These are phyloP conservation scores for Bolinopsis microptera DNA, from an alignment of 37 sponge, comb jelly and placozoan genomes.

Conservation along the genomic window DNA sequence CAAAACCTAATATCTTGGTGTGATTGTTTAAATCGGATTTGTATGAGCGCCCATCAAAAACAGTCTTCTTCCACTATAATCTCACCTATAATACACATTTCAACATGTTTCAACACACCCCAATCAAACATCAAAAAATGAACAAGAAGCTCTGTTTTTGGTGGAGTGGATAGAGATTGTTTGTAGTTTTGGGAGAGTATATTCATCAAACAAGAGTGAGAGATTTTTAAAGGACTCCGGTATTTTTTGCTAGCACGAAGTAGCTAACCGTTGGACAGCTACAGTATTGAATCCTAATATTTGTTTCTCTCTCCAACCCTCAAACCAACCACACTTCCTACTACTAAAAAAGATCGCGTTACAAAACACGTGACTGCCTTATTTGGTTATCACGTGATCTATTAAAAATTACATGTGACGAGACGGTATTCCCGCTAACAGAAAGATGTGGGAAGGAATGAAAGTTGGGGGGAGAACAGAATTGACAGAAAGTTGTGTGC, in stretches of 20 bases:
- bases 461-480: no score
- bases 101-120: no score
- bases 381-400: no score
- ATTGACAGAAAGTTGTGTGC: not conserved
- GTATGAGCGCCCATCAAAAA: not conserved
- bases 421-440: no score
- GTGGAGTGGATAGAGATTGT: not conserved
- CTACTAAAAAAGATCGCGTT: no score
- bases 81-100: no score
- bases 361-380: no score
- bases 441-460: no score
- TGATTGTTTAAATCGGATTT: not conserved
- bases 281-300: not conserved
- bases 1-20: not conserved
- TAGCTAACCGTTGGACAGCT: not conserved
- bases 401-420: no score
- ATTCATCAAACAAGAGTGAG: not conserved
- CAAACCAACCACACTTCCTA: no score
- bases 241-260: not conserved
- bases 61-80: not conserved
- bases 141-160: not conserved
- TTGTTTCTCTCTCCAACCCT: not conserved
- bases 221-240: not conserved
- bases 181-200: not conserved
- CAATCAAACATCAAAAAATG: no score